Percentiles rank a stretch among this genome's conserved stretches.
phyloP scores from a whole-genome alignment of 2,797 vertebrate species.

The Scolopax bukidnonensis region DNA sequence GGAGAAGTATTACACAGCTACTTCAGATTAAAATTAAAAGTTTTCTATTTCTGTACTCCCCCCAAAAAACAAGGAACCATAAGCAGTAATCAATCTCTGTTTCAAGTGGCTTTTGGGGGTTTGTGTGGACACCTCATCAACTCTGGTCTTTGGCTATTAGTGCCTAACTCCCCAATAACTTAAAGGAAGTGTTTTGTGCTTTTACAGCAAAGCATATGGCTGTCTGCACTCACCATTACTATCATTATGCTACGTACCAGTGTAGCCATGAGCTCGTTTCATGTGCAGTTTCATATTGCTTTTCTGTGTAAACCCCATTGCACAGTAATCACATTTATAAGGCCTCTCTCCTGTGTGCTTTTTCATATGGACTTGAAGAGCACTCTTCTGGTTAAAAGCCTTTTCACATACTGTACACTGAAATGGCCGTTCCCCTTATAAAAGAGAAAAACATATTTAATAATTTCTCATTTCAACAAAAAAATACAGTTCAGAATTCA shows the following conservation, averaged over 20 bases:
- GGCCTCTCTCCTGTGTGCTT: constrained; percentile 98
- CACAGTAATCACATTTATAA: constrained; percentile 94
- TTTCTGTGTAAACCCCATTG: constrained; percentile 97
- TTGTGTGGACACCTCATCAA: neutral
- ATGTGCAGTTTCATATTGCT: constrained; percentile 99
- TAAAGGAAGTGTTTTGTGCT: neutral
- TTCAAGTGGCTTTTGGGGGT: neutral
- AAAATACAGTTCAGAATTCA: neutral
- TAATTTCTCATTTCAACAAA: neutral
- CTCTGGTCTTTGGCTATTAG: neutral
- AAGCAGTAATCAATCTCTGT: neutral
- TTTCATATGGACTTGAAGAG: constrained; percentile 96
- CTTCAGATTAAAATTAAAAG: neutral
- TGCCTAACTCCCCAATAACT: neutral
- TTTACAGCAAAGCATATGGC: neutral
- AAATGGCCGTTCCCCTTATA: constrained; percentile 93
- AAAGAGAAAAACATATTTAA: neutral
- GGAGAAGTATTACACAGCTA: neutral
- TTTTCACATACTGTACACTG: constrained; percentile 93
- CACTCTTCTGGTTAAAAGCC: constrained; percentile 99
- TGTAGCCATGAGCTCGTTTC: constrained; percentile 91
- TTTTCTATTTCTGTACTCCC: neutral
- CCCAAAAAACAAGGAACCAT: neutral
- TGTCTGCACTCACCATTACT: neutral
- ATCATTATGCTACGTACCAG: constrained; percentile 77